Evolutionary conservation across 1,140 invertebrate genomes (phyloP), one percentile per base, ranked within the genome.

Genomic region (Chlorops oryzae): DNA sequence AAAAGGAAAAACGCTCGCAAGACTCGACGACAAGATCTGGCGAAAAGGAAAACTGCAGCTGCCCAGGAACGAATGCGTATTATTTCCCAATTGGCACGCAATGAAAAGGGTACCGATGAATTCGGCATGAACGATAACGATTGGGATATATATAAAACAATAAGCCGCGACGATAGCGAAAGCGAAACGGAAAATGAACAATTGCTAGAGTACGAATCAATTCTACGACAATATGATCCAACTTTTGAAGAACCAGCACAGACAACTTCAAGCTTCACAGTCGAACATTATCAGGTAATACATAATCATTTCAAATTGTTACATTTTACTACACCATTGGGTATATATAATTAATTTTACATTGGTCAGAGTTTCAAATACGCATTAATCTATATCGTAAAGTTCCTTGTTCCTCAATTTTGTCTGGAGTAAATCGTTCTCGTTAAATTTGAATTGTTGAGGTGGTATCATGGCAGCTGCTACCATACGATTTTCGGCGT

Each of bases 81-180:
- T 59, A 92, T 96, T 50, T 92, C 88, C 42, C 87, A 92, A 54
- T 77, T 95, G 17, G 91, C 91, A 18, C 78, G 81, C 35, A 87
- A 85, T 63, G 81, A 88, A 58, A 92, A 91, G 69, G 88, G 89
- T 47, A 86, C 90, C 49, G 90, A 94, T 65, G 91, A 90, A 67
- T 96, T 96, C 77, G 92, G 92, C 22, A 84, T 87, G 74, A 81
- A 89, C 58, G 92, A 96, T 73, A 89, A 92, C 69, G 92, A 96
- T 68, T 96, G 92, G 92, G 90, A 95, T 74, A 90, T 95, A 2
- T 96, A 96, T 65, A 95, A 95, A 77, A 86, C 85, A 38, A 92
- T 93, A 43, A 88, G 85, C 65, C 81, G 80, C 73, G 88, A 90
- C 75, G 78, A 80, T 70, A 70, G 65, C 25, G 66, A 73, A 42